Evolutionary conservation across 2,113 vertebrate species (phyloP).

Genomic region (Orcinus orca): DNA sequence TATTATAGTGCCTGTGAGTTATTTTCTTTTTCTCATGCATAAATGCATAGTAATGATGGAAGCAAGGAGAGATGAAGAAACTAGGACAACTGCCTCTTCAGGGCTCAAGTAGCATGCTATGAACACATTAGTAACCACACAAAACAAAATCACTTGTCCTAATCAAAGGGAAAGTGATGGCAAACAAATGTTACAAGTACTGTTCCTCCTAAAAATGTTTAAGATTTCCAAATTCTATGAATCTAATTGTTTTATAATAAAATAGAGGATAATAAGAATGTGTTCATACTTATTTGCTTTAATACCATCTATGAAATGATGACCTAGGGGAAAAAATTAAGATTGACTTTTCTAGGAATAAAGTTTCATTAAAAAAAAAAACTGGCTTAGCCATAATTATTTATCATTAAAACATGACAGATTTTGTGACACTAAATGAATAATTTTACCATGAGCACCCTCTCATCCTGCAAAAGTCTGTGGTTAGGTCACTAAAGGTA

Average conservation of each 20-base stretch:
- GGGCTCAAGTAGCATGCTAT: background rate
- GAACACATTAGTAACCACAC: background rate
- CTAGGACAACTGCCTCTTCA: background rate
- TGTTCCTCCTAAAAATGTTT: background rate
- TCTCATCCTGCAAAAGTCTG: background rate
- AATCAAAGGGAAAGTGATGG: background rate
- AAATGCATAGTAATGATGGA: background rate
- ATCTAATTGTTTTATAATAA: background rate
- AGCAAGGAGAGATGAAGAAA: background rate
- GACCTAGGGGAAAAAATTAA: background rate
- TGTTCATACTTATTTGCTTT: conserved; percentile 14
- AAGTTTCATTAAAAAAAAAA: background rate
- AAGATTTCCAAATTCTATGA: conserved; percentile 11
- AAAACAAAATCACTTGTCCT: background rate
- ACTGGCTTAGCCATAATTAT: background rate
- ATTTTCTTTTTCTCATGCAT: conserved; percentile 15
- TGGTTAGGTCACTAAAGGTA: background rate
- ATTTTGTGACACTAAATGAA: conserved; percentile 9
- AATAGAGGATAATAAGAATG: background rate
- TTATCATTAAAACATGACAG: conserved; percentile 36
- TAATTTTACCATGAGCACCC: conserved; percentile 16
- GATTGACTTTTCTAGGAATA: background rate
- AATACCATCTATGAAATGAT: conserved; percentile 37
- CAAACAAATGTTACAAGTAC: background rate
- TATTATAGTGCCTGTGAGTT: background rate